A percentile compares a stretch with the other conserved stretches of the same genome.
Evolutionary conservation across 2,888 invertebrate species (phyloP).

Genomic region (Eudemis profundana): DNA sequence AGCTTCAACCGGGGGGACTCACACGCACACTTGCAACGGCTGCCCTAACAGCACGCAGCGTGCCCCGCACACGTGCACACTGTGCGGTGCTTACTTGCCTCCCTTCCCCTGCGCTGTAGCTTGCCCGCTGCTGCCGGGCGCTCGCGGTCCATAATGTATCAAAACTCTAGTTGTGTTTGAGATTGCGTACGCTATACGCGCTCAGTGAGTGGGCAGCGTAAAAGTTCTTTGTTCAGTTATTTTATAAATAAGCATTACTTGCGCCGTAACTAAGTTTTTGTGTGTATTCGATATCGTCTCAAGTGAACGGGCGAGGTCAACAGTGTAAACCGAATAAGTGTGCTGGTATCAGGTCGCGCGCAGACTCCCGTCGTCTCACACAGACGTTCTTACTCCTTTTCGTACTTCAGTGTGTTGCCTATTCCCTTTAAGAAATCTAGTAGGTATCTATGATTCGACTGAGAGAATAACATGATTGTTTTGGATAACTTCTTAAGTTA

Average conservation of each 20-base stretch:
- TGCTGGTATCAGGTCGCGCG: slow-evolving; percentile 59
- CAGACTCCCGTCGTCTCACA: slow-evolving; percentile 61
- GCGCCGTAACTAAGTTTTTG: slow-evolving; percentile 44
- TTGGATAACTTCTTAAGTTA: slow-evolving; percentile 16
- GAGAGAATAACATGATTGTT: slow-evolving; percentile 6
- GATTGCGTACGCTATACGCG: slow-evolving; percentile 64
- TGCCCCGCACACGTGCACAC: slow-evolving; percentile 67
- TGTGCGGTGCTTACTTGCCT: slow-evolving; percentile 58
- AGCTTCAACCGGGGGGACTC: slow-evolving; percentile 35
- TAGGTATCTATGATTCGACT: background rate
- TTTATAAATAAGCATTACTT: slow-evolving; percentile 56
- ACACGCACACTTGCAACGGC: slow-evolving; percentile 39
- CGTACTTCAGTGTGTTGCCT: slow-evolving; percentile 28
- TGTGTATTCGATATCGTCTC: slow-evolving; percentile 54
- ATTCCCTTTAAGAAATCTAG: slow-evolving; percentile 14
- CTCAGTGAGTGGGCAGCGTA: slow-evolving; percentile 51
- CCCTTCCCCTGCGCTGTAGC: slow-evolving; percentile 56
- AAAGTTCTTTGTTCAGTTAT: slow-evolving; percentile 67
- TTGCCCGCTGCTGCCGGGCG: slow-evolving; percentile 53
- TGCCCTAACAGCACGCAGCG: slow-evolving; percentile 47
- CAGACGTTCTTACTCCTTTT: slow-evolving; percentile 63
- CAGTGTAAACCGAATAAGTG: slow-evolving; percentile 50
- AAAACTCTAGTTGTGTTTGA: slow-evolving; percentile 67
- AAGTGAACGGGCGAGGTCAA: slow-evolving; percentile 73
- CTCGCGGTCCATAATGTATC: slow-evolving; percentile 40